Evolutionary conservation across 2,888 invertebrate species (phyloP), one percentile per base, ranked within the genome.

Genomic region (Pachliopta kotzebuea): DNA sequence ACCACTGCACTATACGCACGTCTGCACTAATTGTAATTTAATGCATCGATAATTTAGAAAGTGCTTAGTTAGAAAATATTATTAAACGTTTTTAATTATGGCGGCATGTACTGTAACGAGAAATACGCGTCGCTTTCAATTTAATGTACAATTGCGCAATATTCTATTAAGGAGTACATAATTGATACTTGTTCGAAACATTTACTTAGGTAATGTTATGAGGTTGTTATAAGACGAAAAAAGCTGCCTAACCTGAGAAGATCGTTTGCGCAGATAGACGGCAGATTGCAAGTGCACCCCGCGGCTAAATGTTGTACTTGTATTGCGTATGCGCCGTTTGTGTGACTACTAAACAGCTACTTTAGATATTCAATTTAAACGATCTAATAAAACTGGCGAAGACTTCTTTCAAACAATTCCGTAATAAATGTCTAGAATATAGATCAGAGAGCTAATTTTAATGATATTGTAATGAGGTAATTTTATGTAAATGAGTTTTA

Each of bases 151-250:
- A 74, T 87, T 84, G 80, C 78, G 80, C 76, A 88, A 88, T 72
- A 80, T 57, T 68, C 78, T 80, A 86, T 85, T 88, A 85, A 81
- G 78, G 76, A 72, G 77, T 80, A 85, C 81, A 85, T 81, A 83
- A 83, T 82, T 75, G 79, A 78, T 81, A 76, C 75, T 74, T 78
- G 76, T 76, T 73, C 71, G 74, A 75, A 76, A 78, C 80, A 77
- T 85, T 85, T 84, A 84, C 82, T 83, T 77, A 79, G 83, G 83
- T 80, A 84, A 62, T 77, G 68, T 72, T 75, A 70, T 71, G 69
- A 70, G 75, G 76, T 80, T 78, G 76, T 79, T 80, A 82, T 80
- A 80, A 80, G 75, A 76, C 72, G 71, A 71, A 71, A 68, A 66
- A 67, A 70, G 65, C 45, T 55, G 62, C 65, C 62, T 65, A 65